Conservation (phyloP, 2,113 vertebrate genomes). For the Gambusia holbrooki region DNA sequence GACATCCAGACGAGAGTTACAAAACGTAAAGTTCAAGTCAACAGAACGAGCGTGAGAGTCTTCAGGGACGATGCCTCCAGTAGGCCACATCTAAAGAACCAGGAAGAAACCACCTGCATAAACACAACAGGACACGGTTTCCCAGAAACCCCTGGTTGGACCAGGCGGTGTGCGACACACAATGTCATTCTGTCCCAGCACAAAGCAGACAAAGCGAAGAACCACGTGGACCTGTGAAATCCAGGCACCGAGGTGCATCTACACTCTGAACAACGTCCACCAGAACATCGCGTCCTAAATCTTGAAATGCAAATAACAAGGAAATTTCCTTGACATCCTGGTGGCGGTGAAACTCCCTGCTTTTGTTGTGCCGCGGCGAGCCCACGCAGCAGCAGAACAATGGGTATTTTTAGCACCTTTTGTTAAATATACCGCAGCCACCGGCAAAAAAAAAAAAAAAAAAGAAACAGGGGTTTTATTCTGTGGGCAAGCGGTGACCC, state of each 20-base stretch:
- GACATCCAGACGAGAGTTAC: not conserved
- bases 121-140: not conserved
- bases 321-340: conserved; percentile 64
- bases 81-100: not conserved
- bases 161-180: not conserved
- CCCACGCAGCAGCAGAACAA: conserved; percentile 66
- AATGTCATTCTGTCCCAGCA: not conserved
- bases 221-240: not conserved
- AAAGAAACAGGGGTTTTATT: conserved; percentile 36
- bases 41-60: not conserved
- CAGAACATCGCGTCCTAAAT: conserved; percentile 49
- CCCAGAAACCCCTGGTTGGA: not conserved
- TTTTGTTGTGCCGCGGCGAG: conserved; percentile 46
- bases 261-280: not conserved
- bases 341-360: conserved; percentile 68
- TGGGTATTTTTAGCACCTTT: conserved; percentile 66
- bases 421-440: conserved; percentile 60
- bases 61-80: not conserved
- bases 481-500: conserved; percentile 4
- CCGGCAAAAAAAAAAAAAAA: conserved; percentile 26
- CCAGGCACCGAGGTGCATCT: not conserved
- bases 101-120: not conserved
- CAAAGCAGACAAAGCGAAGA: not conserved
- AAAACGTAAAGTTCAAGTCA: not conserved
- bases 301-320: conserved; percentile 35